phyloP scores from a whole-genome alignment of 2,888 invertebrate species.

The Megalurothrips usitatus region DNA sequence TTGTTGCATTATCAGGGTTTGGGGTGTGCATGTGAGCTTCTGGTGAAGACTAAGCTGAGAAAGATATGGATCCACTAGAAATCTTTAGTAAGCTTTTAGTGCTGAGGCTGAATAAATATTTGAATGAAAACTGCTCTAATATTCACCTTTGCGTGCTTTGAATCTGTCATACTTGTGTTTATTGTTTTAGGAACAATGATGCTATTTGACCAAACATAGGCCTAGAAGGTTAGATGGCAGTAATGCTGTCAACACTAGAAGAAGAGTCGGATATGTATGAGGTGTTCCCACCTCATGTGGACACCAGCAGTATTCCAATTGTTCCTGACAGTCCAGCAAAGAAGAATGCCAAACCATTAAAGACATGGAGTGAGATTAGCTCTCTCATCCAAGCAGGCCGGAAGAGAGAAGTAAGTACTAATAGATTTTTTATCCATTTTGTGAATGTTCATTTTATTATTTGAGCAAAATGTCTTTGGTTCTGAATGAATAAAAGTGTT shows the following conservation, averaged over 20 bases:
- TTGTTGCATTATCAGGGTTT: too few species aligned
- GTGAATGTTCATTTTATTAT: too few species aligned
- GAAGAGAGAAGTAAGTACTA: slow-evolving; percentile 55
- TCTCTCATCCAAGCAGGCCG: slow-evolving; percentile 64
- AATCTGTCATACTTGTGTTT: background rate
- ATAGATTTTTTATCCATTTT: background rate
- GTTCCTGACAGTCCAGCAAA: slow-evolving; percentile 60
- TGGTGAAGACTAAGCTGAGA: too few species aligned
- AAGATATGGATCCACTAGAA: too few species aligned
- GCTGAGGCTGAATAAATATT: too few species aligned
- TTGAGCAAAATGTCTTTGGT: background rate
- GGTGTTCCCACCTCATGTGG: slow-evolving; percentile 77
- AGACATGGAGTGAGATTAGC: slow-evolving; percentile 71
- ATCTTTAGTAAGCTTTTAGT: too few species aligned
- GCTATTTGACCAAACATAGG: slow-evolving; percentile 17
- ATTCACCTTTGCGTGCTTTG: background rate
- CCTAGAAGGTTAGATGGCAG: slow-evolving; percentile 34
- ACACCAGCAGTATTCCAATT: slow-evolving; percentile 70
- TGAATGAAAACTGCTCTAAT: too few species aligned
- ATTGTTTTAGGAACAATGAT: slow-evolving; percentile 15
- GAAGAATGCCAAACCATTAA: slow-evolving; percentile 76
- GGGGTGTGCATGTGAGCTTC: too few species aligned
- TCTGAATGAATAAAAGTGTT: background rate
- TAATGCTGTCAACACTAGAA: slow-evolving; percentile 67
- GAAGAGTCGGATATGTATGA: slow-evolving; percentile 72